Evolutionary conservation across 2,113 vertebrate species (phyloP), one percentile per base, ranked within the genome.

Genomic region (Lipophrys pholis): DNA sequence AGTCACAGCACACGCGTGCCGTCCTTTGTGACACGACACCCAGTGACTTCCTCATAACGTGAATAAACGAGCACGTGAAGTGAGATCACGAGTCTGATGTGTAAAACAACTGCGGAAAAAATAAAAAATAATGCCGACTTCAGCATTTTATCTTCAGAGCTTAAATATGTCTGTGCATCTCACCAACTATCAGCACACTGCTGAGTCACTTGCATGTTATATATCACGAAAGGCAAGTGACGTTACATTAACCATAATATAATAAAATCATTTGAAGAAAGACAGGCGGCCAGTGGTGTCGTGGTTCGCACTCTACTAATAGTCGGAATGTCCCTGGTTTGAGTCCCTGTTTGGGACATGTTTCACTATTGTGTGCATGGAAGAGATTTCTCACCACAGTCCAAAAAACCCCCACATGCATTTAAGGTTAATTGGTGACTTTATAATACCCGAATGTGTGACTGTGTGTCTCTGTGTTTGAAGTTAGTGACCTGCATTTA

Each of bases 21-120:
- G n/a, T 43, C 53, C 15, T 43, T 16, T 39, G 21, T 58, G 2
- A 21, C 43, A 78, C 21, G 42, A 39, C 16, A 58, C 16, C 70
- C 14, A 15, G 40, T 3, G 1, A 80, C 80, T 86, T 90, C 83
- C 78, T 75, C 58, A 77, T 30, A 81, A 81, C 52, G 78, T 43
- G 56, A 80, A 84, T 81, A 72, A 59, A 71, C 41, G 14, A 58
- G 41, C 77, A 73, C 76, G 43, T 79, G 73, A 81, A 71, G 66
- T 54, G 71, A 75, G 74, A 77, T 76, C 84, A 81, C 42, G 73
- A 52, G 77, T 59, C 45, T 64, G 36, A 14, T 52, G 42, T 67
- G 46, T 41, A 72, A 77, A 61, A 72, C 45, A 71, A 67, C 16
- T 45, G 4, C 54, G 53, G 43, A 74, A 69, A 85, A 39, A 61